Conservation (phyloP, 2,888 invertebrate species). For the Chloroclystis v-ata region DNA sequence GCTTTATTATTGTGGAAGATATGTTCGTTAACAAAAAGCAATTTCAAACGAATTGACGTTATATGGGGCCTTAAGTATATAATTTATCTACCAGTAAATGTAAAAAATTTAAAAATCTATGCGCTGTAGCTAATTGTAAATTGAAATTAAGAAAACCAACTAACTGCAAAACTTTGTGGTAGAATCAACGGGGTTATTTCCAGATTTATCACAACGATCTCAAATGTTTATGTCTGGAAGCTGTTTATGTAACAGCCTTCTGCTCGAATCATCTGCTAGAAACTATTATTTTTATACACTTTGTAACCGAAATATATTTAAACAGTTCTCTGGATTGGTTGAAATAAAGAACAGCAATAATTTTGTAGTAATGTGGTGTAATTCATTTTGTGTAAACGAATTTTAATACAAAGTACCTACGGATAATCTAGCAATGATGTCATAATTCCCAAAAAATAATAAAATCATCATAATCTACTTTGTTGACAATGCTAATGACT, state of each 20-base stretch:
- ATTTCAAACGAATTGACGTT: too few relatives aligned
- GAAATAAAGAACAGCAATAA: too few relatives aligned
- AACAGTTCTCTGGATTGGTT: neutral
- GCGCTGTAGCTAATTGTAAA: neutral
- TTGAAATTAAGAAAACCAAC: constrained; percentile 9
- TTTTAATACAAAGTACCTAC: too few relatives aligned
- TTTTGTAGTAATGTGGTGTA: neutral
- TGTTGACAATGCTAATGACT: constrained; percentile 21
- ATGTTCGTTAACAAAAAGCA: too few relatives aligned
- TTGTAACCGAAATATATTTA: neutral
- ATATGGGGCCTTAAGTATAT: too few relatives aligned
- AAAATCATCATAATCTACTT: too few relatives aligned
- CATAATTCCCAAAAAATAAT: too few relatives aligned
- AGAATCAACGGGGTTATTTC: constrained; percentile 36
- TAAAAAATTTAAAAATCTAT: too few relatives aligned
- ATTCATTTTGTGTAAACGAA: too few relatives aligned
- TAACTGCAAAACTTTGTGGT: constrained; percentile 15
- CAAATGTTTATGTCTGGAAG: constrained; percentile 52
- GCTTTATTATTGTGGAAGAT: too few relatives aligned
- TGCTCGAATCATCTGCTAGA: constrained; percentile 22
- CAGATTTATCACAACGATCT: constrained; percentile 40
- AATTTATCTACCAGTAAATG: too few relatives aligned
- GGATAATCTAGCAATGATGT: too few relatives aligned
- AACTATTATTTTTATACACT: constrained; percentile 21
- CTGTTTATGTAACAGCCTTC: constrained; percentile 33